Evolutionary conservation across 2,113 vertebrate genomes (phyloP).

Genomic region (Leptosomus discolor): DNA sequence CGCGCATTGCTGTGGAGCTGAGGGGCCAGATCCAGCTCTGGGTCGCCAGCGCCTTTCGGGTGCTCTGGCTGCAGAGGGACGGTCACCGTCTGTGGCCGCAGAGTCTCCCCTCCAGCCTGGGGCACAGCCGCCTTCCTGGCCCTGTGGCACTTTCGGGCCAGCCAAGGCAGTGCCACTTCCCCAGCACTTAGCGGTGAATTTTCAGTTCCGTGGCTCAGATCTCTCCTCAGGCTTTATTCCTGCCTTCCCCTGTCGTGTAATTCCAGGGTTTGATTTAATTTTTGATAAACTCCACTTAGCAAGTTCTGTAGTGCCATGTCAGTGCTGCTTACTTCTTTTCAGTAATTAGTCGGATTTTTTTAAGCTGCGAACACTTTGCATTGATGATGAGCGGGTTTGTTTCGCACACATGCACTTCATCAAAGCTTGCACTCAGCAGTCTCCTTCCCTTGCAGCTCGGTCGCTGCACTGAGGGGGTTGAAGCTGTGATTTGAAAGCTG

Average conservation of each 20-base stretch:
- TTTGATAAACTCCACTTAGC: neutral
- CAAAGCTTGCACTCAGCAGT: neutral
- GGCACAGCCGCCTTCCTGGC: no score
- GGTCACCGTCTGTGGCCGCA: neutral
- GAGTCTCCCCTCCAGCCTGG: accelerated
- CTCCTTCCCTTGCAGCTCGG: neutral
- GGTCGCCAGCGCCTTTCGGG: neutral
- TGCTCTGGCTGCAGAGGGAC: neutral
- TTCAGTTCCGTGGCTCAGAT: neutral
- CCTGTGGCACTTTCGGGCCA: neutral
- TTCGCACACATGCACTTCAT: neutral
- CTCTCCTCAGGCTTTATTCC: neutral
- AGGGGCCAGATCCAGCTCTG: neutral
- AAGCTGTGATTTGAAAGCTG: neutral
- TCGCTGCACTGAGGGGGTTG: neutral
- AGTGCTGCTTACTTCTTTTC: neutral
- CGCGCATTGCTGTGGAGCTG: neutral
- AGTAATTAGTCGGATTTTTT: neutral
- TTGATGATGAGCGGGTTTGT: neutral
- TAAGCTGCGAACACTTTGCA: neutral
- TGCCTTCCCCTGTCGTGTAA: neutral
- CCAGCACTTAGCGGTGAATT: neutral
- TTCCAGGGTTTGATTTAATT: neutral
- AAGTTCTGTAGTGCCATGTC: neutral
- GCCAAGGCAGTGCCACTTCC: neutral